Percentiles rank a stretch among this genome's conserved stretches.
Evolutionary conservation across 1,140 invertebrate genomes (phyloP).

Genomic region (Drosophila murphyi): DNA sequence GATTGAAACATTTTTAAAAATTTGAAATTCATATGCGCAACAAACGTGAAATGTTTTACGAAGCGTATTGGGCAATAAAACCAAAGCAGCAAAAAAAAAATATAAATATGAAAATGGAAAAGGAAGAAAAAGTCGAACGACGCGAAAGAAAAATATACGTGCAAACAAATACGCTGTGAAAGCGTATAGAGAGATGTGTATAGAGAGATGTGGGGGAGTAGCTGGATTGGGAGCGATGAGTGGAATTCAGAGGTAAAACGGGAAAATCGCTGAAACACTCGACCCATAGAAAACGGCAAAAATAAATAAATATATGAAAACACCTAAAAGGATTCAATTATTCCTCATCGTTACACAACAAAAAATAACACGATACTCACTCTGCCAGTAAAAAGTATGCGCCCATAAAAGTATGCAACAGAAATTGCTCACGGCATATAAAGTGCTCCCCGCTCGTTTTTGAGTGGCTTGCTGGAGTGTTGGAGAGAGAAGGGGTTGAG

Average conservation of each 20-base stretch:
- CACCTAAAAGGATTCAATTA: conserved; percentile 83
- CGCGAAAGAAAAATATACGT: conserved; percentile 53
- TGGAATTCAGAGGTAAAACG: conserved; percentile 11
- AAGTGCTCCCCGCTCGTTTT: conserved; percentile 53
- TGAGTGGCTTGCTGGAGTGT: neutral
- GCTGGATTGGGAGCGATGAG: neutral
- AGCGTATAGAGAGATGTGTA: neutral
- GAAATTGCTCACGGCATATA: conserved; percentile 79
- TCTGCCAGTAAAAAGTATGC: conserved; percentile 53
- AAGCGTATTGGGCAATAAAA: conserved; percentile 82
- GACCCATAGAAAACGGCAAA: conserved; percentile 48
- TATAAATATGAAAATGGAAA: conserved; percentile 39
- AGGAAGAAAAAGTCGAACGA: conserved; percentile 57
- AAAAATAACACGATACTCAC: conserved; percentile 36
- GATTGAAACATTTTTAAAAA: conserved; percentile 83
- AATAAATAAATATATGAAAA: conserved; percentile 69
- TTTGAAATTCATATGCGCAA: conserved; percentile 83
- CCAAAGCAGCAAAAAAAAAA: conserved; percentile 54
- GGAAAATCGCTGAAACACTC: conserved; percentile 51
- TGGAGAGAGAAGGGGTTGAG: too few relatives aligned
- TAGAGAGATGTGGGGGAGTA: neutral
- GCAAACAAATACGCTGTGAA: conserved; percentile 44
- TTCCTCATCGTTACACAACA: conserved; percentile 81
- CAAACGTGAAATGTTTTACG: conserved; percentile 81
- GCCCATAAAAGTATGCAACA: conserved; percentile 81